Percentiles rank a stretch among this genome's conserved stretches.
Evolutionary conservation across 2,797 vertebrate genomes (phyloP).

Genomic region (Salmo trutta): DNA sequence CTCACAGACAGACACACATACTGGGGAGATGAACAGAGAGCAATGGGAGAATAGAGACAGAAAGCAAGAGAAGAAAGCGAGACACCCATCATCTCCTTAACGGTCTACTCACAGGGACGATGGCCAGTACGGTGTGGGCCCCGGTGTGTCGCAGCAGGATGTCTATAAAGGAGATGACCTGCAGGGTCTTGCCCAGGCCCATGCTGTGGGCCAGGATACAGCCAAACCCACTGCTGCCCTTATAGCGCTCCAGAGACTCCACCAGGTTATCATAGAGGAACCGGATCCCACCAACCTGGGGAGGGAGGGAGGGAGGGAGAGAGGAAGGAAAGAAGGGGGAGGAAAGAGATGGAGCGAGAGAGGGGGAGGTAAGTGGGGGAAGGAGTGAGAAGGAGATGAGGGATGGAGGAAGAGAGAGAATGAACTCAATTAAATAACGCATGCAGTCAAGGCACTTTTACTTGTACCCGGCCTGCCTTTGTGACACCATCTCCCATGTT

Average conservation of each 20-base stretch:
- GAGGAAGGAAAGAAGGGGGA: too few species aligned
- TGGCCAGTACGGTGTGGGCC: conserved; percentile 95
- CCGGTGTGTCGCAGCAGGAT: conserved; percentile 92
- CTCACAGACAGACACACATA: not conserved
- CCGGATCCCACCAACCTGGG: conserved; percentile 94
- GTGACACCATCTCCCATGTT: not conserved
- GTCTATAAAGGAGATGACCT: conserved; percentile 98
- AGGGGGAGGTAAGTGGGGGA: not conserved
- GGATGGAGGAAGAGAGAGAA: too few species aligned
- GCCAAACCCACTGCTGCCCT: conserved; percentile 94
- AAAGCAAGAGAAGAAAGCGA: too few species aligned
- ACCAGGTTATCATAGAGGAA: conserved; percentile 98
- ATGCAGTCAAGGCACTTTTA: too few species aligned
- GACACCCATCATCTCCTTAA: not conserved
- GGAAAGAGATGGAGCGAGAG: not conserved
- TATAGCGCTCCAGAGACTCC: conserved; percentile 94
- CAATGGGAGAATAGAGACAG: too few species aligned
- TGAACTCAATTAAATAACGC: too few species aligned
- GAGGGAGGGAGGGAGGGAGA: too few species aligned
- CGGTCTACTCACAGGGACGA: conserved; percentile 90
- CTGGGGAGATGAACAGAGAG: conserved; percentile 61
- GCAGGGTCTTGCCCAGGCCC: conserved; percentile 97
- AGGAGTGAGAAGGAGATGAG: too few species aligned
- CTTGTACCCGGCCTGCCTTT: not conserved
- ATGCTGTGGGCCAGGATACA: conserved; percentile 99